These are phyloP conservation scores for Hyalella azteca DNA, from an alignment of 2,888 invertebrate species.

Conservation along the genomic window DNA sequence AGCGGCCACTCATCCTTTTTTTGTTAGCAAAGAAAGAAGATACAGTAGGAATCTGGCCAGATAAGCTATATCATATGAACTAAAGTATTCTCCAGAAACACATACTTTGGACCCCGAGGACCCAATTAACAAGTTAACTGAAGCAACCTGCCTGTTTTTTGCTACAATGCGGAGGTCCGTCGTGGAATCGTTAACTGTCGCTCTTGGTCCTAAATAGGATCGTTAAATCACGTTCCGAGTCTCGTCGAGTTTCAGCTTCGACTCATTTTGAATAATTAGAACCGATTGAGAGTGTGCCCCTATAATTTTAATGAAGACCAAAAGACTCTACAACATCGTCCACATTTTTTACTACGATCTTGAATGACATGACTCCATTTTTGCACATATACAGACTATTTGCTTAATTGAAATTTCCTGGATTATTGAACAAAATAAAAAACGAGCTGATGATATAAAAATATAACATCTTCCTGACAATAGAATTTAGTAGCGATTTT, in stretches of 20 bases:
- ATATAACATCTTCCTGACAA: no score
- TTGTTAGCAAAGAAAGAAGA: neutral
- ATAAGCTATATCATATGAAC: neutral
- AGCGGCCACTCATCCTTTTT: constrained; percentile 13
- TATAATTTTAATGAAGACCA: neutral
- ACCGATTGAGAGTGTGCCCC: neutral
- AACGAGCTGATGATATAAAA: no score
- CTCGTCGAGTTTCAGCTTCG: neutral
- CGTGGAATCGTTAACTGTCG: neutral
- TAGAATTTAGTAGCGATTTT: no score
- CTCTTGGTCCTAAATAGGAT: neutral
- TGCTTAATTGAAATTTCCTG: no score
- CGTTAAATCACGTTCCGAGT: neutral
- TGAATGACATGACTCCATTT: no score
- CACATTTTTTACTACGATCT: no score
- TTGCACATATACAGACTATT: no score
- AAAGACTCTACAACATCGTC: neutral
- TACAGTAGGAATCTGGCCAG: neutral
- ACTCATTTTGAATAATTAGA: neutral
- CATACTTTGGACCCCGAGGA: neutral
- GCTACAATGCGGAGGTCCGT: neutral
- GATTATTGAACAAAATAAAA: no score
- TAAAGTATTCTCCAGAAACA: constrained; percentile 16
- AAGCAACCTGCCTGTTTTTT: neutral
- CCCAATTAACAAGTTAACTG: neutral